Base-by-base conservation (phyloP, 2,797 vertebrate genomes). In the Lagodon rhomboides region DNA sequence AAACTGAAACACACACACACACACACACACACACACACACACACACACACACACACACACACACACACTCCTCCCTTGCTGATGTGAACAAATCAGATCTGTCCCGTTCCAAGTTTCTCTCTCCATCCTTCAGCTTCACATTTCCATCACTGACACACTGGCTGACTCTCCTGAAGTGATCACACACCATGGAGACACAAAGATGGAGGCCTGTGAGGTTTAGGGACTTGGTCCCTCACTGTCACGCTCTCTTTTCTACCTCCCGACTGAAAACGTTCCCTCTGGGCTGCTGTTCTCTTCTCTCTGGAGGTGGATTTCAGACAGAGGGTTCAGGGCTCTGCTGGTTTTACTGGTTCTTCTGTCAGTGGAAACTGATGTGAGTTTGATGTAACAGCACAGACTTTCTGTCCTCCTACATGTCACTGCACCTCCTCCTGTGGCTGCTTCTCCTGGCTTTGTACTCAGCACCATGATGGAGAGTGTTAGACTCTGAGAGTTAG, bases 111-210 rank as follows among this genome's bases (percentile, higher is more conserved):
- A 43, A 13, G 12, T 44, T 44, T 10, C 13, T 12, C 43, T 13
- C 11, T 17, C 44, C 15, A 17, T 15, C 15, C 44, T 46, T 46
- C 12, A 46, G 44, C 44, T 46, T 43, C 38, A 68, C 73, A 69
- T 74, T 77, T 80, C 67, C 62, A 66, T 84, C 61, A 73, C 70
- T 68, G 73, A 61, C 55, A 66, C 60, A 30, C 41, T 55, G 47
- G 68, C 66, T 79, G 71, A 41, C 44, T 84, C 77, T 82, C 75
- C 80, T 43, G 68, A 53, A 51, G 75, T 17, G 41, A 43, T 66
- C 75, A 50, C 60, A 73, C 38, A 54, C 74, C 74, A 60, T 44
- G n/a, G 50, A 70, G 73, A 54, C 34, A 65, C 67, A 75, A 65
- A 77, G 73, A 84, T 66, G 58, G 38, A 77, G 13, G 69, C 66